Base-by-base conservation (phyloP, 2,888 invertebrate genomes). In the Mimumesa dahlbomi region DNA sequence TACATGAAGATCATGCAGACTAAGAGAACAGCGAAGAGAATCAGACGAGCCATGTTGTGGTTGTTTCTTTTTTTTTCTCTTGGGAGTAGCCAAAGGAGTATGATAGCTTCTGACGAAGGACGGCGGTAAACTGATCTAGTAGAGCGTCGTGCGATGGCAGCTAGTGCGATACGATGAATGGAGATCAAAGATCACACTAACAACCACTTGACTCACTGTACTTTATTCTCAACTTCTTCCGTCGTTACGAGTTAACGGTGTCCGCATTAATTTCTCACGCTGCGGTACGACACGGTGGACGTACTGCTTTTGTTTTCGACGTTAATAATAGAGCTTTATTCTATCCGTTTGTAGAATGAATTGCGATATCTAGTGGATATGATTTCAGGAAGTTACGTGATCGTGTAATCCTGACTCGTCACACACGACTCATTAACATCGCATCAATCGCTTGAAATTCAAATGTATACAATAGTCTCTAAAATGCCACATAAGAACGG, bases 31-130 rank as follows among this genome's bases (percentile, higher is more conserved):
- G 61, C 48, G 25, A 81, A 3, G 40, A 83, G 9, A 22, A 80
- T 18, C 36, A 69, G 70, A 50, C 85, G 85, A 16, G 73, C 52
- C 87, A 87, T 87, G 5, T 9, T 73, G 14, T 1, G n/a, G 7
- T 25, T 40, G n/a, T n/a, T 13, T 1, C 5, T 29, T 25, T 11
- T 9, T 9, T 5, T 16, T 2, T 1, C 6, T 34, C 21, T 14
- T 16, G 21, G 13, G 11, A 11, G 25, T 18, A 18, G 42, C 29
- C 3, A 7, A 34, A 11, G 21, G 22, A 19, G 16, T 54, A 19
- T 3, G 56, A 49, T 11, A 46, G 49, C 21, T 54, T 58, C 71
- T 18, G 53, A 40, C 18, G 21, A 42, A 21, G 48, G 40, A 42
- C 67, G 5, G 21, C 13, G 21, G 48, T 16, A 45, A 34, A 72